A percentile compares a stretch with the other conserved stretches of the same genome.
These are phyloP conservation scores for Agrotis ipsilon DNA, from an alignment of 2,888 invertebrate genomes.

Conservation along the genomic window DNA sequence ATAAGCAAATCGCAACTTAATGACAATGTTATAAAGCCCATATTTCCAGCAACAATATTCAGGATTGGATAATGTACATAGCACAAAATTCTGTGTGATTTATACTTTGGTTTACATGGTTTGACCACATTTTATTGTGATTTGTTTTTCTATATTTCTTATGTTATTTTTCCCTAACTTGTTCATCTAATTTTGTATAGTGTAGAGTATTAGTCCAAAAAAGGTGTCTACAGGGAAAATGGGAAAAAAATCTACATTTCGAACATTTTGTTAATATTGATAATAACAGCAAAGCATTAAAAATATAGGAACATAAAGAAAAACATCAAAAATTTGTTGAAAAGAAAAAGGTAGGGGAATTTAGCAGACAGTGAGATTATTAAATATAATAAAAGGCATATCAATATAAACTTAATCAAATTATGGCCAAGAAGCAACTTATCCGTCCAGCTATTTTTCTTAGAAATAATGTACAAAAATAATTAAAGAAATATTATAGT, in stretches of 20 bases:
- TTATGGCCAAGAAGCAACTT: constrained; percentile 26
- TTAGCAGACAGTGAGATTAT: constrained; percentile 3
- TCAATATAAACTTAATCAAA: not conserved
- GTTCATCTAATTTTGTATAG: constrained; percentile 12
- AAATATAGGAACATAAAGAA: constrained; percentile 11
- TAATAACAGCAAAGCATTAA: constrained; percentile 38
- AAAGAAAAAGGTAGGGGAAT: not conserved
- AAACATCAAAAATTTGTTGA: not conserved
- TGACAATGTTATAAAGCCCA: not conserved
- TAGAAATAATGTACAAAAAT: not conserved
- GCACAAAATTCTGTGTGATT: not conserved
- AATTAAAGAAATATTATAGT: not conserved
- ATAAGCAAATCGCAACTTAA: constrained; percentile 14
- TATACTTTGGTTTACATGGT: too few relatives aligned
- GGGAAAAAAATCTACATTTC: constrained; percentile 15
- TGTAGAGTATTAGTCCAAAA: constrained; percentile 6
- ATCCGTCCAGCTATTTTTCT: not conserved
- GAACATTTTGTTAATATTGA: constrained; percentile 22
- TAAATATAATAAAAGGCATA: not conserved
- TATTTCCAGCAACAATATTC: not conserved
- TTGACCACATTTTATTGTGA: not conserved
- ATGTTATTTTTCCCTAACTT: not conserved
- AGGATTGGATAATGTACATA: not conserved
- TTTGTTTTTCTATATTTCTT: not conserved
- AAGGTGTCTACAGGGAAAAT: constrained; percentile 2